Evolutionary conservation across 2,888 invertebrate genomes (phyloP).

Genomic region (Elmis aenea): DNA sequence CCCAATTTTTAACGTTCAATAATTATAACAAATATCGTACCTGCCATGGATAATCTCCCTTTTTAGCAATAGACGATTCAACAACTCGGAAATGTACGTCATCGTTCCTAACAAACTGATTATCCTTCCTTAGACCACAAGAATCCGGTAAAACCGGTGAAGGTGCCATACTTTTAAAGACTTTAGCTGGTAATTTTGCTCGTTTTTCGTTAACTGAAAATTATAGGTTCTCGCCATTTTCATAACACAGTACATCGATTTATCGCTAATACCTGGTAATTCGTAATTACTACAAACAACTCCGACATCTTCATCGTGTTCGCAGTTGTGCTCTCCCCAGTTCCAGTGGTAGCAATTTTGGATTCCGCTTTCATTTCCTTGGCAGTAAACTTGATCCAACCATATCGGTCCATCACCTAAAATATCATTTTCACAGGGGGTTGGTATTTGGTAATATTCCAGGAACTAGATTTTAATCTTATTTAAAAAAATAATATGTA

Average conservation of each 20-base stretch:
- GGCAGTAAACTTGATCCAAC: constrained; percentile 65
- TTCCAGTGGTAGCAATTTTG: constrained; percentile 59
- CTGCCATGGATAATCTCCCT: constrained; percentile 73
- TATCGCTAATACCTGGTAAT: too few relatives aligned
- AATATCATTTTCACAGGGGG: constrained; percentile 6
- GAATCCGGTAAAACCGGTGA: constrained; percentile 7
- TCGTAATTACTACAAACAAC: constrained; percentile 45
- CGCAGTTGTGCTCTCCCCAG: constrained; percentile 69
- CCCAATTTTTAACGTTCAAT: too few relatives aligned
- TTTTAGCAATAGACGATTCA: constrained; percentile 55
- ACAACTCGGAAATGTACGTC: constrained; percentile 56
- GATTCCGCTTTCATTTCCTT: constrained; percentile 61
- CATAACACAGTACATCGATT: too few relatives aligned
- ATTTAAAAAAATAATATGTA: too few relatives aligned
- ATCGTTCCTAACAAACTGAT: constrained; percentile 43
- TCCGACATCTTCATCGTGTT: constrained; percentile 69
- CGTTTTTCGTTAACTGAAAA: constrained; percentile 6
- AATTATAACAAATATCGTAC: constrained; percentile 43
- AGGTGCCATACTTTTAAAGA: background rate
- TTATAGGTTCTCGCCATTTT: too few relatives aligned
- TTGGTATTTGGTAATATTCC: too few relatives aligned
- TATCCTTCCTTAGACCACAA: constrained; percentile 53
- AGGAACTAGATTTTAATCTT: too few relatives aligned
- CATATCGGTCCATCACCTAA: constrained; percentile 61
- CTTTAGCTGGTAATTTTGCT: constrained; percentile 1